Evolutionary conservation across 2,797 vertebrate species (phyloP).

Genomic region (Manis crassicaudata): DNA sequence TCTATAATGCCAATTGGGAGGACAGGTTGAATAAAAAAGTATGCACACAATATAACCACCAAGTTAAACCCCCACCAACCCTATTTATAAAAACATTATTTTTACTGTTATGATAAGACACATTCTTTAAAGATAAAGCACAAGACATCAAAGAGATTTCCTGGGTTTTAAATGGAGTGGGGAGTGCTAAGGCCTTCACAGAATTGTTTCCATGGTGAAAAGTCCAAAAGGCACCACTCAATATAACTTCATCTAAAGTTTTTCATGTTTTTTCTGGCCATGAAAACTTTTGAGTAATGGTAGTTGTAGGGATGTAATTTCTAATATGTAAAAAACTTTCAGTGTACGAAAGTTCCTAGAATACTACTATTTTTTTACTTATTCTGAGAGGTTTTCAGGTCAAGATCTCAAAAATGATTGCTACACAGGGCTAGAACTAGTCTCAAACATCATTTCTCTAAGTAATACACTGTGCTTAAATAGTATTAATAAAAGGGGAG

Average conservation of each 20-base stretch:
- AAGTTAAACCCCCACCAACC: neutral
- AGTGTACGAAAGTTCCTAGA: neutral
- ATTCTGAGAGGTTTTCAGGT: neutral
- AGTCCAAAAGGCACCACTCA: neutral
- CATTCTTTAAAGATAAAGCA: slow-evolving; percentile 7
- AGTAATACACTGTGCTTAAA: neutral
- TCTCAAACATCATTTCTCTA: neutral
- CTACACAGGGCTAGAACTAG: neutral
- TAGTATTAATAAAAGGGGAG: neutral
- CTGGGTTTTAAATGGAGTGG: neutral
- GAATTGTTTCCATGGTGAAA: neutral
- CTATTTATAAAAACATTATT: neutral
- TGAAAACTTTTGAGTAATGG: neutral
- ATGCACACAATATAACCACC: neutral
- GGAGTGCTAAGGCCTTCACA: neutral
- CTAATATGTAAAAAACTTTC: neutral
- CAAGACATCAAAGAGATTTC: neutral
- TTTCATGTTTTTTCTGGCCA: slow-evolving; percentile 14
- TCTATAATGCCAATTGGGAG: neutral
- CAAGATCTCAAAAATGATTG: neutral
- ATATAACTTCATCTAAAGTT: neutral
- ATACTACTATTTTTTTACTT: slow-evolving; percentile 20
- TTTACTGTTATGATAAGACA: slow-evolving; percentile 21
- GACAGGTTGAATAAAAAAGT: neutral
- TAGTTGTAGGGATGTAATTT: neutral